These are phyloP conservation scores for Strigamia maritima DNA, from an alignment of 2,888 invertebrate species.

Conservation along the genomic window DNA sequence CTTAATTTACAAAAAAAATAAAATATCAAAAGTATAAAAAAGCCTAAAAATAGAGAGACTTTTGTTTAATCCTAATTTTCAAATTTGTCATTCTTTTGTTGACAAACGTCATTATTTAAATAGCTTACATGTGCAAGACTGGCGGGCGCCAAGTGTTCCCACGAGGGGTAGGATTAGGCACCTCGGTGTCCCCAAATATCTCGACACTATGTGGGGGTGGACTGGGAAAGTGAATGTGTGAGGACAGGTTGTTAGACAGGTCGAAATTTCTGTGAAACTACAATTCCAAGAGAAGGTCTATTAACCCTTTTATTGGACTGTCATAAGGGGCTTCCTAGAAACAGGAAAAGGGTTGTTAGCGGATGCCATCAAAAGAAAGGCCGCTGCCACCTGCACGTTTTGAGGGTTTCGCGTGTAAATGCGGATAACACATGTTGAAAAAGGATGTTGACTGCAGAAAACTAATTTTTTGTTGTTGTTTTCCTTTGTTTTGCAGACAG, in stretches of 20 bases:
- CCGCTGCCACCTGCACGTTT: background rate
- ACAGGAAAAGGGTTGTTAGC: background rate
- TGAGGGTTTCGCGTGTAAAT: background rate
- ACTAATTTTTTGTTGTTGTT: slow-evolving; percentile 26
- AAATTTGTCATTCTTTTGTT: no score
- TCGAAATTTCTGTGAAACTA: background rate
- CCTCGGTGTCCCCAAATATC: background rate
- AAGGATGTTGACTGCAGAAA: background rate
- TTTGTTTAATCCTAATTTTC: background rate
- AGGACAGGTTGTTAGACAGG: background rate
- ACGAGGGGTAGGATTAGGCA: background rate
- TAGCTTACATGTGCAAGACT: background rate
- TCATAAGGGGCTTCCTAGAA: background rate
- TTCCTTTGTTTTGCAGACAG: slow-evolving; percentile 37
- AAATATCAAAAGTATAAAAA: background rate
- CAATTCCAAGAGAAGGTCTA: background rate
- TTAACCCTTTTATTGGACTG: background rate
- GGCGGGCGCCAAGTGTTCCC: background rate
- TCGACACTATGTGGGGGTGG: background rate
- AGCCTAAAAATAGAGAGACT: background rate
- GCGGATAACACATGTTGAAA: background rate
- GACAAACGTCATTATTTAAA: background rate
- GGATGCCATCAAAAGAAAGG: background rate
- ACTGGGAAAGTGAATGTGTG: background rate
- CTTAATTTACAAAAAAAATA: background rate